These are phyloP conservation scores for Alouatta palliata DNA, from an alignment of 2,113 vertebrate genomes.

Conservation along the genomic window DNA sequence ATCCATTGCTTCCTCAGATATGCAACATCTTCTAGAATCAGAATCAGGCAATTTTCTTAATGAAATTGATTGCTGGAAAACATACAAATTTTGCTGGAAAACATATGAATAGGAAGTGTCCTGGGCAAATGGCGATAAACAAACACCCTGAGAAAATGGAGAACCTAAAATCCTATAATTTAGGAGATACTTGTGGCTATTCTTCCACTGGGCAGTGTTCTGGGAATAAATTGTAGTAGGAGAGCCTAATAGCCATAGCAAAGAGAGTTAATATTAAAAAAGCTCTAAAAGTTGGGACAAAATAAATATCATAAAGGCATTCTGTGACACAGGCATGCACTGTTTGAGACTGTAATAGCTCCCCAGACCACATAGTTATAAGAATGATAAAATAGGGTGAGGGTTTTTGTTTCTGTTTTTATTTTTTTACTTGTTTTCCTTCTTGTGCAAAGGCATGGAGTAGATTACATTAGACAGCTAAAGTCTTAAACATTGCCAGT, in stretches of 20 bases:
- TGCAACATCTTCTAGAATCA: neutral
- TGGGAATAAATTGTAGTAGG: neutral
- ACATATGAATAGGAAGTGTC: neutral
- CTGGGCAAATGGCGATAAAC: neutral
- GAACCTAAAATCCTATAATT: neutral
- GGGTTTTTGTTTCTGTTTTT: neutral
- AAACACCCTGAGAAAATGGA: neutral
- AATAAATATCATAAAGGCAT: neutral
- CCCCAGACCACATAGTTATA: neutral
- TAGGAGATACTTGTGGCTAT: neutral
- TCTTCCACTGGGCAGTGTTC: neutral
- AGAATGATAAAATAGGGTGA: neutral
- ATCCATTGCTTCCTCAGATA: neutral
- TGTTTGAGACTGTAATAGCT: neutral
- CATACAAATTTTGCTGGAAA: neutral
- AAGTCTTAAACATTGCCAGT: neutral
- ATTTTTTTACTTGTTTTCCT: neutral
- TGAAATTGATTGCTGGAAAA: neutral
- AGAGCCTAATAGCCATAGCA: neutral
- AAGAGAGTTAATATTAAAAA: neutral
- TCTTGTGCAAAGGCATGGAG: neutral
- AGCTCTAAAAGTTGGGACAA: neutral
- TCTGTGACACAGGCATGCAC: neutral
- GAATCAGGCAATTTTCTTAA: neutral
- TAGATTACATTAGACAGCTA: neutral